Conservation (phyloP, 2,888 invertebrate genomes). For the Gymnocheta viridis region DNA sequence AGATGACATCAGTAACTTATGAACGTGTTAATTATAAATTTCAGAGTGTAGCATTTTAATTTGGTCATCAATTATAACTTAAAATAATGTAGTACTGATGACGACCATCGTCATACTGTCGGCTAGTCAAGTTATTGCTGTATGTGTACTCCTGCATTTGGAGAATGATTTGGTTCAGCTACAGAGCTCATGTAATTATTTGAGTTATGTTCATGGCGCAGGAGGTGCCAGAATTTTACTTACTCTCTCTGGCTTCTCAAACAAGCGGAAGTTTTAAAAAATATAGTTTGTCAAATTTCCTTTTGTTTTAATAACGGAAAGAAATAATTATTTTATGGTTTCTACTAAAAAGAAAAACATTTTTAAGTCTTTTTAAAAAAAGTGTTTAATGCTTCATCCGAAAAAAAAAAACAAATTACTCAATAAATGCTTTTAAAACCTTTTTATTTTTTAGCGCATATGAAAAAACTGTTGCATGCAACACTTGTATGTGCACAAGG, state of each 20-base stretch:
- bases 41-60: no score
- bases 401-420: background rate
- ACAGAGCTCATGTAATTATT: no score
- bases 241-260: background rate
- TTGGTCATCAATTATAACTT: no score
- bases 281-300: slow-evolving; percentile 7
- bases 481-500: background rate
- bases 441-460: background rate
- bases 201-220: no score
- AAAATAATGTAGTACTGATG: no score
- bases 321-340: slow-evolving; percentile 17
- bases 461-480: slow-evolving; percentile 29
- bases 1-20: no score
- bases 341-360: slow-evolving; percentile 14
- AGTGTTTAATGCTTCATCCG: background rate
- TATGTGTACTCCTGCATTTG: no score
- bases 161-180: no score
- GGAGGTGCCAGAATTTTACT: background rate
- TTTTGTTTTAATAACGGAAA: background rate
- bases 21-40: no score
- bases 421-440: background rate
- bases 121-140: no score
- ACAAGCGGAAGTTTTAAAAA: slow-evolving; percentile 1
- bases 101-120: no score
- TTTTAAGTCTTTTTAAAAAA: background rate